phyloP scores from a whole-genome alignment of 2,797 vertebrate species.

The Monodelphis domestica region DNA sequence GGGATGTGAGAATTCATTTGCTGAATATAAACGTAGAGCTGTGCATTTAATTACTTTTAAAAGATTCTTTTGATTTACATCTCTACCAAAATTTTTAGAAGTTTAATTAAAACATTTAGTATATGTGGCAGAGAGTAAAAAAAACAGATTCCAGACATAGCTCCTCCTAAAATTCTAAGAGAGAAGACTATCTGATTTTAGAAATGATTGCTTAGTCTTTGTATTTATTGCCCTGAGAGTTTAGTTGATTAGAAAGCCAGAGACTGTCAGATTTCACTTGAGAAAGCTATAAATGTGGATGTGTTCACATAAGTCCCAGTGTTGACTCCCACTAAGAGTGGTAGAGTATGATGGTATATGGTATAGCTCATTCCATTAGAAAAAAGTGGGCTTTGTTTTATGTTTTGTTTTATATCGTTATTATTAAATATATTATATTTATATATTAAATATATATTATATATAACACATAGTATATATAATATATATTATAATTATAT shows the following conservation, averaged over 20 bases:
- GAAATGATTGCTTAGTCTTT: not conserved
- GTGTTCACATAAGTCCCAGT: not conserved
- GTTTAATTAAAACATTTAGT: constrained; percentile 59
- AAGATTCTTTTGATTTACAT: constrained; percentile 43
- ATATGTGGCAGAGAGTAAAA: constrained; percentile 23
- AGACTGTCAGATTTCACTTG: not conserved
- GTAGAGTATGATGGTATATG: not conserved
- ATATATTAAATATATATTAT: too few species aligned
- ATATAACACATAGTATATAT: too few species aligned
- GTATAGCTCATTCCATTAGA: not conserved
- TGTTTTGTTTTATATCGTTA: not conserved
- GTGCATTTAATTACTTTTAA: constrained; percentile 62
- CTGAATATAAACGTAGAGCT: constrained; percentile 44
- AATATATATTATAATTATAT: too few species aligned
- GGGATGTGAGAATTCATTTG: constrained; percentile 48
- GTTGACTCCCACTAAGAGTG: not conserved
- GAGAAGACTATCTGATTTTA: constrained; percentile 14
- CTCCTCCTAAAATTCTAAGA: constrained; percentile 41
- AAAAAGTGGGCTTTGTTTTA: not conserved
- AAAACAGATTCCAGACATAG: constrained; percentile 44
- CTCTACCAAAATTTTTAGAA: constrained; percentile 50
- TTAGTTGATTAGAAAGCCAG: not conserved
- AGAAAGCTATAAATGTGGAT: not conserved
- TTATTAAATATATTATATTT: too few species aligned
- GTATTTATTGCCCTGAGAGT: not conserved